These are phyloP conservation scores for Capreolus pygargus DNA, from an alignment of 2,113 vertebrate species.

Conservation along the genomic window DNA sequence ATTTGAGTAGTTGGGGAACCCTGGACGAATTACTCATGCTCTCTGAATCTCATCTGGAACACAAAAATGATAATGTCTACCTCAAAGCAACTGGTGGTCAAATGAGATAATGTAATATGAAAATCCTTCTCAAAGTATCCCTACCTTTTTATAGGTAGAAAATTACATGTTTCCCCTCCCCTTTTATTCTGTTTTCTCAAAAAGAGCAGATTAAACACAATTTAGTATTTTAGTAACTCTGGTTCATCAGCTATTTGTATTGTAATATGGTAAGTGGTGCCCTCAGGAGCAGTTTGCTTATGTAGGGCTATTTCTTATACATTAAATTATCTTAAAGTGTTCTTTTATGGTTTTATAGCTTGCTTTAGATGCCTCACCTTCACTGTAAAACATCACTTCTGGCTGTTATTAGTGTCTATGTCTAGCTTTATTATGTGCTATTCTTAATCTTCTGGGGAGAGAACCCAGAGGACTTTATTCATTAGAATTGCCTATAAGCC, in stretches of 20 bases:
- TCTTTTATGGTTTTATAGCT: slow-evolving; percentile 15
- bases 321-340: background rate
- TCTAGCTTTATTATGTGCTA: background rate
- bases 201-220: background rate
- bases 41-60: background rate
- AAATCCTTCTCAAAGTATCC: slow-evolving; percentile 1
- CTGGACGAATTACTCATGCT: background rate
- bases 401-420: background rate
- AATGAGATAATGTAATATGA: background rate
- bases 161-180: rapidly evolving
- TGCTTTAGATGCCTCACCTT: slow-evolving; percentile 19
- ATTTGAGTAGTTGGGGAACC: background rate
- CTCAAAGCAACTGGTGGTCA: background rate
- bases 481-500: background rate
- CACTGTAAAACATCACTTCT: background rate
- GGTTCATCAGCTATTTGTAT: background rate
- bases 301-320: background rate
- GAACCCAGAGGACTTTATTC: background rate
- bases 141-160: background rate
- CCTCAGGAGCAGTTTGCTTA: background rate
- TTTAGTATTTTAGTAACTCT: background rate
- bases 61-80: background rate
- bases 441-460: background rate
- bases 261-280: background rate
- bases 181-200: background rate